phyloP scores from a whole-genome alignment of 2,888 invertebrate species.

The Petrolisthes cinctipes region DNA sequence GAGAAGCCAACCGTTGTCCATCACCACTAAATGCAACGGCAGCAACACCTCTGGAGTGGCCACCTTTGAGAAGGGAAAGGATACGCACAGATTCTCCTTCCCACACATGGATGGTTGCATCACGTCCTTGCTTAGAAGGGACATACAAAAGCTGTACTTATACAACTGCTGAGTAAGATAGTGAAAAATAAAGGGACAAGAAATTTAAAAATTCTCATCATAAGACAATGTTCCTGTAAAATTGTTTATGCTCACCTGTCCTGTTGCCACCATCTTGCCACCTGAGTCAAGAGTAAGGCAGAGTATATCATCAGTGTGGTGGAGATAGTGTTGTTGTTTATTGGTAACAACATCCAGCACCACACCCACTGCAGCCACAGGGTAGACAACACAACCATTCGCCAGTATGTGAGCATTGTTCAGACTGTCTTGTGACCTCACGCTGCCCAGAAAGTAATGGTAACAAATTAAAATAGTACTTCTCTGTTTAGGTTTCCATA shows the following conservation, averaged over 20 bases:
- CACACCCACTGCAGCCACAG: constrained; percentile 71
- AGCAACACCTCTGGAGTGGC: constrained; percentile 69
- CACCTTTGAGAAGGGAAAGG: constrained; percentile 68
- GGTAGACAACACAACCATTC: constrained; percentile 70
- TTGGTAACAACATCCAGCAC: constrained; percentile 69
- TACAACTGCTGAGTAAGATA: not conserved
- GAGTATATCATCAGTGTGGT: constrained; percentile 72
- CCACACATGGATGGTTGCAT: constrained; percentile 71
- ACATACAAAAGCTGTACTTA: not conserved
- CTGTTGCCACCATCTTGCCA: constrained; percentile 71
- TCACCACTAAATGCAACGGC: constrained; percentile 68
- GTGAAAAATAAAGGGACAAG: not conserved
- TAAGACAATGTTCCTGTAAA: too few species aligned
- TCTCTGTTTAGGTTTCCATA: not conserved
- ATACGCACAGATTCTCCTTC: constrained; percentile 70
- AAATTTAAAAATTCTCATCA: too few species aligned
- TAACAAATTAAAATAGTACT: not conserved
- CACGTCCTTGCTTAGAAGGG: constrained; percentile 67
- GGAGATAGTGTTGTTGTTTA: constrained; percentile 70
- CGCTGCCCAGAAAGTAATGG: constrained; percentile 67
- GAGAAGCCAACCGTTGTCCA: constrained; percentile 70
- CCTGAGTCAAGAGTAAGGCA: constrained; percentile 70
- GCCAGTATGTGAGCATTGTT: constrained; percentile 71
- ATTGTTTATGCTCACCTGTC: constrained; percentile 68
- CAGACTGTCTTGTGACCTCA: constrained; percentile 71